Conservation (phyloP, 2,113 vertebrate genomes). For the Sardina pilchardus region DNA sequence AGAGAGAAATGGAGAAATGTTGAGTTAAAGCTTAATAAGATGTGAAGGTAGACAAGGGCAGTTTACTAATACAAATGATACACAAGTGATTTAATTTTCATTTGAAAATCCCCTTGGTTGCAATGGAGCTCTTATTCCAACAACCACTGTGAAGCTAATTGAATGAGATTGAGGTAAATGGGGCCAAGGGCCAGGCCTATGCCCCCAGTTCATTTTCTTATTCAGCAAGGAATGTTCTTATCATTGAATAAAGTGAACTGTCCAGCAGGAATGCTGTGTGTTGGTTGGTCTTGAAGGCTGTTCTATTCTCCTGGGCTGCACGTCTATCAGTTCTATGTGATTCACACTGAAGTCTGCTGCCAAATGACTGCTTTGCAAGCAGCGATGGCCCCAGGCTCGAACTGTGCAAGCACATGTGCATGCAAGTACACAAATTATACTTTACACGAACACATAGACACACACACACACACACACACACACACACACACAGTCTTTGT, state of each 20-base stretch:
- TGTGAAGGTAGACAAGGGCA: neutral
- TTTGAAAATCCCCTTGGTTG: neutral
- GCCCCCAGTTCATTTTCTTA: neutral
- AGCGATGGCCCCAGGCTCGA: constrained; percentile 45
- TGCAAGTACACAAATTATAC: neutral
- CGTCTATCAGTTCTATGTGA: constrained; percentile 56
- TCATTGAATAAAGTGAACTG: constrained; percentile 43
- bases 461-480: constrained; percentile 21
- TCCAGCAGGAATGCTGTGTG: constrained; percentile 50
- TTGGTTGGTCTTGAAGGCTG: constrained; percentile 50
- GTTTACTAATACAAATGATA: neutral
- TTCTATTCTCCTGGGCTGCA: constrained; percentile 52
- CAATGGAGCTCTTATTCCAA: neutral
- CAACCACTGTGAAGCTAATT: constrained; percentile 19
- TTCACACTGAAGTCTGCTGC: constrained; percentile 60
- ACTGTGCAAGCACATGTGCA: constrained; percentile 12
- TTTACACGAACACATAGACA: constrained; percentile 8
- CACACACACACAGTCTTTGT: constrained; percentile 5
- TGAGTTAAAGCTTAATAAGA: neutral
- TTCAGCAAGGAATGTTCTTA: constrained; percentile 16
- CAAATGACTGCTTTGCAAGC: constrained; percentile 54
- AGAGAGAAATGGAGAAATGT: neutral
- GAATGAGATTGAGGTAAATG: constrained; percentile 12
- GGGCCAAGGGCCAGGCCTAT: neutral
- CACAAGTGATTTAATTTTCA: constrained; percentile 2